Evolutionary conservation across 2,113 vertebrate species (phyloP), one percentile per base, ranked within the genome.

Genomic region (Mustela lutreola): DNA sequence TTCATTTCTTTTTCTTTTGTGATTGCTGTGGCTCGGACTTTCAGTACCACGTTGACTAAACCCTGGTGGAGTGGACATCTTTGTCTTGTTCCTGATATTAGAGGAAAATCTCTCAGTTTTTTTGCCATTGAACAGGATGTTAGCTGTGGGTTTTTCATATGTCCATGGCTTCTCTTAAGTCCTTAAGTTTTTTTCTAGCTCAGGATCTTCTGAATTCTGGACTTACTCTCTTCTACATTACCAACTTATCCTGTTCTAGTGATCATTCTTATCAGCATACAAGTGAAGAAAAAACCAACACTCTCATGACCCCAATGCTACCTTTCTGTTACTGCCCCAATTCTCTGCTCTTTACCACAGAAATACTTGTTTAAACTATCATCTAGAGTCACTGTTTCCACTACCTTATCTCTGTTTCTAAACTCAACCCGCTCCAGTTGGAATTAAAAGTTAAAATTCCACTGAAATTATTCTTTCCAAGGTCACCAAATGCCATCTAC

Each of bases 381-480:
- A 5, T 83, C 56, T 83, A 56, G 14, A 82, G 16, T 89, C 42
- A 62, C 50, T 84, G 19, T 58, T 33, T 86, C 15, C 15, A 75
- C 7, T 85, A 84, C 14, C 28, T 89, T 93, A 42, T 42, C 3
- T 42, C 2, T 89, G 11, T 86, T 96, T 95, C 56, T 96, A 73
- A 92, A 95, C 15, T 93, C 45, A 83, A 76, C 0, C 15, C 21
- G 75, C n/a, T 70, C 11, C 39, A 86, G 33, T n/a, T 93, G 58
- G n/a, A 11, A 14, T 95, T 62, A 86, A 80, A 92, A 88, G 26
- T 62, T 89, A 73, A 96, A 92, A 81, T 90, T 89, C 11, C 10
- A 45, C 39, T 42, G n/a, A 89, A 89, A 93, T 48, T 70, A 70
- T 16, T 60, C 28, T 89, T 83, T 12, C 42, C 33, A 71, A 80